Evolutionary conservation across 1,140 invertebrate genomes (phyloP).

Genomic region (Fopius arisanus): DNA sequence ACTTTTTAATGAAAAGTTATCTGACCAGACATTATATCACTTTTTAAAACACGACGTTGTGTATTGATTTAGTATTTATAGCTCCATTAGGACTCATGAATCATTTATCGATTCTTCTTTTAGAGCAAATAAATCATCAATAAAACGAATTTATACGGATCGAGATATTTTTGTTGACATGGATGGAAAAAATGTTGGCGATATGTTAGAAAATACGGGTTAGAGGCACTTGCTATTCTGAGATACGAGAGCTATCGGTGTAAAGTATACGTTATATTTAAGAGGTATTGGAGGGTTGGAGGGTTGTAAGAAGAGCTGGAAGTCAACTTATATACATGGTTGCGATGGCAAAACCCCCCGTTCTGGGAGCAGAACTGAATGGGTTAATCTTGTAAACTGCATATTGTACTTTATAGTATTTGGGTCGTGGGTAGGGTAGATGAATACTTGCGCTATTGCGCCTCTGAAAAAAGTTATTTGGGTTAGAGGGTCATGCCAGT

Average conservation of each 20-base stretch:
- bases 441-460: no score
- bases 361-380: neutral
- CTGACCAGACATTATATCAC: slow-evolving; percentile 1
- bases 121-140: neutral
- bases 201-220: neutral
- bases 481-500: neutral
- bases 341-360: no score
- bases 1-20: slow-evolving; percentile 29
- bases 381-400: neutral
- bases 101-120: neutral
- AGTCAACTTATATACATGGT: neutral
- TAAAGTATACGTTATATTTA: no score
- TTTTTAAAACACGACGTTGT: neutral
- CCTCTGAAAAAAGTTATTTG: neutral
- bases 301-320: neutral
- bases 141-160: neutral
- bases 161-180: no score
- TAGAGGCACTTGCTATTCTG: neutral
- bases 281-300: no score
- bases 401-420: neutral
- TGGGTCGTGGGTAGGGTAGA: neutral
- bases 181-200: neutral
- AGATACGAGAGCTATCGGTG: no score
- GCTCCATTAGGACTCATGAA: neutral
- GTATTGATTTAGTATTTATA: neutral